Conservation (phyloP, 2,797 vertebrate genomes). For the Momotus momota region DNA sequence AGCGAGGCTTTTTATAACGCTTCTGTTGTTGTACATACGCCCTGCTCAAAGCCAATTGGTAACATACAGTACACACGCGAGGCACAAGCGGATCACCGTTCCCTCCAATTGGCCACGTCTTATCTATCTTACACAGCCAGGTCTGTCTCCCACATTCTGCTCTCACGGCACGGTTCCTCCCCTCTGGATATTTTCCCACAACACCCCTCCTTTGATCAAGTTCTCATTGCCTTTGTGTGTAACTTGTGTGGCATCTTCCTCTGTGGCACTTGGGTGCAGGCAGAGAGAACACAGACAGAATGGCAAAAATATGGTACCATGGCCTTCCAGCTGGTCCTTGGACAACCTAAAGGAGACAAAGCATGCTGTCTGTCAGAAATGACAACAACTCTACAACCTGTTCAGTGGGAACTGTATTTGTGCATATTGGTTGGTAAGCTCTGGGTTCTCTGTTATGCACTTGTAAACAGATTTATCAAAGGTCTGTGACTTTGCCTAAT, state of each 20-base stretch:
- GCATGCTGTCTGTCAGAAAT: neutral
- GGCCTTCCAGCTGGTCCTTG: neutral
- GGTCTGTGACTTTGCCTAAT: neutral
- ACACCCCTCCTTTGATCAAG: neutral
- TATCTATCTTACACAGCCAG: too few relatives aligned
- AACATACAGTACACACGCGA: too few relatives aligned
- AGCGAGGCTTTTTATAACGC: too few relatives aligned
- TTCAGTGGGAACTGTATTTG: neutral
- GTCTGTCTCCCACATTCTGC: too few relatives aligned
- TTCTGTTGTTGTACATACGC: too few relatives aligned
- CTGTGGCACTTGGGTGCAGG: neutral
- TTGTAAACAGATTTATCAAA: neutral
- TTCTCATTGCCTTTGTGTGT: neutral
- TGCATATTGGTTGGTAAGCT: neutral
- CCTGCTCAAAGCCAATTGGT: too few relatives aligned
- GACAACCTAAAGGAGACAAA: neutral
- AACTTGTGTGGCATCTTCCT: neutral
- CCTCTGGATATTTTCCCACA: too few relatives aligned
- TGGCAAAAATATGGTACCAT: neutral
- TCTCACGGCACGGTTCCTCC: too few relatives aligned
- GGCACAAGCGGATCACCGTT: too few relatives aligned
- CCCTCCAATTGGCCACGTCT: too few relatives aligned
- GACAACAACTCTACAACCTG: neutral
- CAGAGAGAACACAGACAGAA: neutral
- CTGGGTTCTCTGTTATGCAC: neutral